Percentiles rank a stretch among this genome's conserved stretches.
Conservation (phyloP, 1,140 invertebrate genomes). For the Cheumatopsyche charites region DNA sequence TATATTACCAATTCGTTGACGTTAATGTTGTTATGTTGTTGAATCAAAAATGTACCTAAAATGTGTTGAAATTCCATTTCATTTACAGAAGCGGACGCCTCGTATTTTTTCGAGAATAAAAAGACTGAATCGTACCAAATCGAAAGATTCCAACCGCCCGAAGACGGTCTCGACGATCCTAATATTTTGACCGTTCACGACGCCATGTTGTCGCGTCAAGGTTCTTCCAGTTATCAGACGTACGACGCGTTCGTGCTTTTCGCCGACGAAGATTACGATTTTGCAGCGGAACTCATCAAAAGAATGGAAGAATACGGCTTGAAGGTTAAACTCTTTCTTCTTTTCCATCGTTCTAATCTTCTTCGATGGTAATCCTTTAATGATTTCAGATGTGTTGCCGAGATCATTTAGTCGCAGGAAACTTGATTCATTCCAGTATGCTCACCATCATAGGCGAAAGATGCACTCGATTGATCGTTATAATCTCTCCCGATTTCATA, state of each 20-base stretch:
- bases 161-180: conserved; percentile 3
- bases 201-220: conserved; percentile 24
- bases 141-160: too few species aligned
- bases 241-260: conserved; percentile 78
- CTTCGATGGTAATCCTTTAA: conserved; percentile 25
- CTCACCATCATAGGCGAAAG: conserved; percentile 74
- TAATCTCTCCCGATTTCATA: conserved; percentile 70
- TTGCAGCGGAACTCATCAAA: conserved; percentile 67
- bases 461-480: conserved; percentile 73
- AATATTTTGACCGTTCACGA: conserved; percentile 35
- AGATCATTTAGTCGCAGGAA: conserved; percentile 70
- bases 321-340: conserved; percentile 59
- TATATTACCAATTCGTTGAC: too few species aligned
- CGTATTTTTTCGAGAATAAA: not conserved
- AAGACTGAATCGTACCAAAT: too few species aligned
- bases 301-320: conserved; percentile 68
- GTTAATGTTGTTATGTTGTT: too few species aligned
- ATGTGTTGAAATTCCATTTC: not conserved
- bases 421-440: conserved; percentile 72
- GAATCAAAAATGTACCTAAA: too few species aligned
- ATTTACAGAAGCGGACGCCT: not conserved
- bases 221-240: conserved; percentile 51
- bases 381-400: conserved; percentile 68
- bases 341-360: conserved; percentile 26
- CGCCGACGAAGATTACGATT: conserved; percentile 70